Base-by-base conservation (phyloP, 2,797 vertebrate species). In the Diplodus sargus region DNA sequence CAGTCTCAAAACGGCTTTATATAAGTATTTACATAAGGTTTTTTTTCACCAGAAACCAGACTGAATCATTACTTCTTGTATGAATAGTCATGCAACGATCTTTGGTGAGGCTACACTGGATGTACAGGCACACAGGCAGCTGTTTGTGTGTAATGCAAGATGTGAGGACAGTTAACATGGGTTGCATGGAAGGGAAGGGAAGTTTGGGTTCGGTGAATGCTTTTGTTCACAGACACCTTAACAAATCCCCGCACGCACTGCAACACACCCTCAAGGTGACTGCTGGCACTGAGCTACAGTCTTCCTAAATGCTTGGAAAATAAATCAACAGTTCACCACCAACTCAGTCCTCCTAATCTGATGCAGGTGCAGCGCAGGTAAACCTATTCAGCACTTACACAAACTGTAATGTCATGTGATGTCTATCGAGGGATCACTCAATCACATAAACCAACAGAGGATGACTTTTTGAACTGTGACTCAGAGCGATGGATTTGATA, bases 401-500 rank as follows among this genome's bases (percentile, higher is more conserved):
- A 62, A 43, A 16, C 59, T 62, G 59, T 16, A 20, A 39, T 39
- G 39, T 39, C 39, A 30, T 16, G 53, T 56, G 28, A 56, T 25
- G 23, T 56, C 23, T 56, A 39, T 11, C 10, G 39, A 39, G 7
- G 23, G 34, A n/a, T 17, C 42, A 48, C 17, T 30, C 49, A 1
- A 15, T 43, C 39, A 60, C 34, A 15, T 43, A 5, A 2, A 65
- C 12, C 7, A 11, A 45, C 17, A 17, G 0, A 48, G 4, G 17
- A 7, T 18, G 30, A 25, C 20, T 63, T 56, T 61, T 60, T 20
- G 59, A 61, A 74, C 51, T 16, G 43, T 71, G 28, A n/a, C 56
- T 25, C 16, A 63, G 49, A 74, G 17, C 34, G 3, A 64, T 6
- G 25, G 9, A 5, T 82, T 79, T 62, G 62, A 74, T 74, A 79